phyloP scores from a whole-genome alignment of 2,113 vertebrate genomes.

The Pogona vitticeps region DNA sequence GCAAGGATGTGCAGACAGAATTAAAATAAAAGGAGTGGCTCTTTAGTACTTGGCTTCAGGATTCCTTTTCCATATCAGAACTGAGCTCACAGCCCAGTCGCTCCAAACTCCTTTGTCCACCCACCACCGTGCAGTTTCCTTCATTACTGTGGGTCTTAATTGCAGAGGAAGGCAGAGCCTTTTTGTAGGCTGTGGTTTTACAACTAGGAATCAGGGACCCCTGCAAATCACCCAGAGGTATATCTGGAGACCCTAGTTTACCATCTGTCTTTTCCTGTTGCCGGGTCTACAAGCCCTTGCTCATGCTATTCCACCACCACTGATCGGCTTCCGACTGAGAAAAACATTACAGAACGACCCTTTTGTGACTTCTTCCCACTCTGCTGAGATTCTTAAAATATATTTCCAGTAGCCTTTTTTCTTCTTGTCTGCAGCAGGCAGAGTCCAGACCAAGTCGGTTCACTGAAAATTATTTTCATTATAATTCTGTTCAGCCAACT shows the following conservation, averaged over 20 bases:
- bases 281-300: not conserved
- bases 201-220: not conserved
- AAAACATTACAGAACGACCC: not conserved
- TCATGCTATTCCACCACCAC: not conserved
- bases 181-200: not conserved
- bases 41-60: not conserved
- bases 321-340: too few species aligned
- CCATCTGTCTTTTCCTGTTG: not conserved
- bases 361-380: not conserved
- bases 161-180: not conserved
- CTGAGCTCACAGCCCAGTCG: not conserved
- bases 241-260: not conserved
- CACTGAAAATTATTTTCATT: not conserved
- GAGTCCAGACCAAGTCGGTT: not conserved
- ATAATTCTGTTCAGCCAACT: not conserved
- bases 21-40: not conserved
- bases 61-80: not conserved
- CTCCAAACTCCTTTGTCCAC: not conserved
- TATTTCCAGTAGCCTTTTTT: not conserved
- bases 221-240: not conserved
- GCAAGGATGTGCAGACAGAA: too few species aligned
- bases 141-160: not conserved
- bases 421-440: not conserved
- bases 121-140: too few species aligned
- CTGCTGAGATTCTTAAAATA: not conserved